Percentiles rank a stretch among this genome's conserved stretches.
Conservation (phyloP, 2,797 vertebrate species). For the Helostoma temminkii region DNA sequence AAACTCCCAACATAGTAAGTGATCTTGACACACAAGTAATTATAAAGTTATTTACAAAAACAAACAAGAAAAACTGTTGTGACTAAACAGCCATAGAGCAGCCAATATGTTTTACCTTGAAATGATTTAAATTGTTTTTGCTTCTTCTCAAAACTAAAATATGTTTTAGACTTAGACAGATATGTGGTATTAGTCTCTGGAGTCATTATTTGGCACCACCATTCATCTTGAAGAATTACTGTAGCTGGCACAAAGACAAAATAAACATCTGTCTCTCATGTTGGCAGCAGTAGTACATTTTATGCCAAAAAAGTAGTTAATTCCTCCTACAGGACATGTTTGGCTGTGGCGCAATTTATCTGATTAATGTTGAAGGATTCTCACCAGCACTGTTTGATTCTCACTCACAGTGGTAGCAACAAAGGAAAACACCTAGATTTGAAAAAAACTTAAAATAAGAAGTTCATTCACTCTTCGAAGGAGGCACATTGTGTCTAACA, state of each 20-base stretch:
- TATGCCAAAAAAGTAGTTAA: slow-evolving; percentile 53
- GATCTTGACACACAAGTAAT: neutral
- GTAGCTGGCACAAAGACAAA: slow-evolving; percentile 48
- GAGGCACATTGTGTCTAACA: neutral
- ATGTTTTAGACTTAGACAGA: slow-evolving; percentile 11
- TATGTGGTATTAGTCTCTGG: slow-evolving; percentile 32
- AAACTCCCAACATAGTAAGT: neutral
- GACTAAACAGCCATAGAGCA: neutral
- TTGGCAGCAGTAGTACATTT: slow-evolving; percentile 48
- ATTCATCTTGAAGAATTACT: slow-evolving; percentile 45
- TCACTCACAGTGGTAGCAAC: slow-evolving; percentile 7
- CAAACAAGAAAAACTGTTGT: neutral
- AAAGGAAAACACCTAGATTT: neutral
- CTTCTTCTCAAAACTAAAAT: slow-evolving; percentile 25
- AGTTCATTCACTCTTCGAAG: neutral
- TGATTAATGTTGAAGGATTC: slow-evolving; percentile 39
- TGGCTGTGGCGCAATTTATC: slow-evolving; percentile 42
- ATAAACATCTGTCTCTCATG: slow-evolving; percentile 56
- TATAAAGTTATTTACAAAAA: neutral
- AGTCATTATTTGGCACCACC: slow-evolving; percentile 32
- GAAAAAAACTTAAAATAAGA: neutral
- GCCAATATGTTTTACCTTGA: neutral
- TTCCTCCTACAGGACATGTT: slow-evolving; percentile 53
- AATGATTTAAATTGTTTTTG: slow-evolving; percentile 7
- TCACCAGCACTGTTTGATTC: slow-evolving; percentile 32